Evolutionary conservation across 2,797 vertebrate genomes (phyloP).

Genomic region (Onychomys leucogaster): DNA sequence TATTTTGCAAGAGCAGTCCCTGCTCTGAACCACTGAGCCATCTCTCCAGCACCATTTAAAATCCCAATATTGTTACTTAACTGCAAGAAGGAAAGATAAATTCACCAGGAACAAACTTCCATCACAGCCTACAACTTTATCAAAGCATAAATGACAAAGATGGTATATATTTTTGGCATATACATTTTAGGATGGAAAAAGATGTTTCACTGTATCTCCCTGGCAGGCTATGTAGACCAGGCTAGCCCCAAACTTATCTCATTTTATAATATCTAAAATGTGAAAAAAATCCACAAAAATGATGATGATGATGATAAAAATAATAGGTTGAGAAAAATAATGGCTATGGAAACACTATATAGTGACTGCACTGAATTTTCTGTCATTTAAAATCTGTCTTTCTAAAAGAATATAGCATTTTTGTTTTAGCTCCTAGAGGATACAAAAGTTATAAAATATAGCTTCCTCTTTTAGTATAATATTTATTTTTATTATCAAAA

Average conservation of each 20-base stretch:
- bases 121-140: neutral
- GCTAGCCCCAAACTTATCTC: neutral
- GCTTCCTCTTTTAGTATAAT: neutral
- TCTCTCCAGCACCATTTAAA: neutral
- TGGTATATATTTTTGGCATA: neutral
- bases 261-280: neutral
- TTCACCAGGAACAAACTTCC: neutral
- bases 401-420: neutral
- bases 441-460: neutral
- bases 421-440: neutral
- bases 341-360: neutral
- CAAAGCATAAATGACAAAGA: neutral
- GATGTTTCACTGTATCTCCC: neutral
- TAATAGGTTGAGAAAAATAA: neutral
- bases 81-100: conserved; percentile 26
- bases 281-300: conserved; percentile 7
- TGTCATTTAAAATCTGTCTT: neutral
- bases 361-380: neutral
- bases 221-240: neutral
- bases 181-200: neutral
- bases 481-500: conserved; percentile 8
- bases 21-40: neutral
- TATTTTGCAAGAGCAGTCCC: neutral
- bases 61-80: conserved; percentile 17
- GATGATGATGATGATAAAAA: neutral